Conservation (phyloP, 2,888 invertebrate genomes). For the Schizotus pectinicornis region DNA sequence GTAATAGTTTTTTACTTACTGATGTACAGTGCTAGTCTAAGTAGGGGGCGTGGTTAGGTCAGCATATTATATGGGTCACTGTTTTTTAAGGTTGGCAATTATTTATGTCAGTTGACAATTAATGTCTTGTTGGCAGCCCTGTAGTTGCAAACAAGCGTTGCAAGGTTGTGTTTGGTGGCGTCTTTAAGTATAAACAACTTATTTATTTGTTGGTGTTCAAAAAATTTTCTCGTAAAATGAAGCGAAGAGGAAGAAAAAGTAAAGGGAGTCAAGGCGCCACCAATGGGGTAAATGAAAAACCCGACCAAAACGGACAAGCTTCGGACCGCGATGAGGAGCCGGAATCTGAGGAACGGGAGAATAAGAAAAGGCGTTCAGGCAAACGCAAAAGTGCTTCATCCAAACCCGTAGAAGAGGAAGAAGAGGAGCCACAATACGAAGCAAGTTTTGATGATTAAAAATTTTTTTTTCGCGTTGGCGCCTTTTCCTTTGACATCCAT, state of each 20-base stretch:
- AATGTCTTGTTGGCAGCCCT: conserved; percentile 8
- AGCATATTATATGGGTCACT: too few species aligned
- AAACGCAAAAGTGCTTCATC: conserved; percentile 37
- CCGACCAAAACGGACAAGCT: conserved; percentile 35
- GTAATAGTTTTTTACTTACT: background rate
- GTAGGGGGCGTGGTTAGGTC: too few species aligned
- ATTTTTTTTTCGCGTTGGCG: conserved; percentile 1
- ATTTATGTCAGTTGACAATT: background rate
- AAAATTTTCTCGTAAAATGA: too few species aligned
- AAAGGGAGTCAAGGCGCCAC: conserved; percentile 2
- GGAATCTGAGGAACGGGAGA: conserved; percentile 42
- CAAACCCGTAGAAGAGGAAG: conserved; percentile 46
- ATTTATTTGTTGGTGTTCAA: too few species aligned
- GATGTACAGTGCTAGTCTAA: too few species aligned
- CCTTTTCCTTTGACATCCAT: conserved; percentile 11
- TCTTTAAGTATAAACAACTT: too few species aligned
- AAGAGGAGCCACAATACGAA: conserved; percentile 57
- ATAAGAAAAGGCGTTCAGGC: conserved; percentile 38
- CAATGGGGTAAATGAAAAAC: conserved; percentile 8
- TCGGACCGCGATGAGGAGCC: conserved; percentile 41
- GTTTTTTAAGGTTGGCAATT: background rate
- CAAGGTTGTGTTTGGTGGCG: conserved; percentile 12
- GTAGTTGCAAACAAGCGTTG: conserved; percentile 1
- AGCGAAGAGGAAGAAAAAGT: conserved; percentile 7
- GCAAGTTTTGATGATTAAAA: conserved; percentile 46